Evolutionary conservation across 2,113 vertebrate species (phyloP).

Genomic region (Callaeas wilsoni): DNA sequence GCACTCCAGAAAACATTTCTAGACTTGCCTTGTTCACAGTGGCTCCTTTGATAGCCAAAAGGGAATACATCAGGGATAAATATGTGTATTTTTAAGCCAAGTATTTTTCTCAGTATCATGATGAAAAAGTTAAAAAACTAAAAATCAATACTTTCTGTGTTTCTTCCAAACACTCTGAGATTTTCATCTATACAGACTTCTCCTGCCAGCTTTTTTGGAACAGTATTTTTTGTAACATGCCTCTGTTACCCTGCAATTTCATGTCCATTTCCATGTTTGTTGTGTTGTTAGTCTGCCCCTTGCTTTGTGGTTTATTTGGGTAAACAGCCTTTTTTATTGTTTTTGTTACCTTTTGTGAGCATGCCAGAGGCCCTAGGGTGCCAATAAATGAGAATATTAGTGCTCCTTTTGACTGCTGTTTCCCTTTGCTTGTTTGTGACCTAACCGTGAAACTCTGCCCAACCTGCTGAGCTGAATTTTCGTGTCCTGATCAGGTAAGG

Average conservation of each 20-base stretch:
- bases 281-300: not conserved
- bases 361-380: not conserved
- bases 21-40: not conserved
- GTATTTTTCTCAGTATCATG: not conserved
- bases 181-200: not conserved
- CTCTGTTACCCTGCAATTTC: not conserved
- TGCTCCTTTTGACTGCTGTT: not conserved
- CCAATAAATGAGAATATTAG: not conserved
- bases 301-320: not conserved
- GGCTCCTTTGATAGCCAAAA: not conserved
- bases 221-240: not conserved
- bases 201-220: not conserved
- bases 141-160: not conserved
- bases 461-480: not conserved
- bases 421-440: not conserved
- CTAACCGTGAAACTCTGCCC: constrained; percentile 2
- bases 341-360: not conserved
- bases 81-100: not conserved
- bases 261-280: not conserved
- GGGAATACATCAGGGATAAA: not conserved
- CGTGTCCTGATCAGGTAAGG: not conserved
- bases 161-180: not conserved
- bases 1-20: not conserved
- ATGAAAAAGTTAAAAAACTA: not conserved
- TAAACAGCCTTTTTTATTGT: not conserved